Evolutionary conservation across 1,140 invertebrate species (phyloP), one percentile per base, ranked within the genome.

Genomic region (Pseudomyrmex pallidus): DNA sequence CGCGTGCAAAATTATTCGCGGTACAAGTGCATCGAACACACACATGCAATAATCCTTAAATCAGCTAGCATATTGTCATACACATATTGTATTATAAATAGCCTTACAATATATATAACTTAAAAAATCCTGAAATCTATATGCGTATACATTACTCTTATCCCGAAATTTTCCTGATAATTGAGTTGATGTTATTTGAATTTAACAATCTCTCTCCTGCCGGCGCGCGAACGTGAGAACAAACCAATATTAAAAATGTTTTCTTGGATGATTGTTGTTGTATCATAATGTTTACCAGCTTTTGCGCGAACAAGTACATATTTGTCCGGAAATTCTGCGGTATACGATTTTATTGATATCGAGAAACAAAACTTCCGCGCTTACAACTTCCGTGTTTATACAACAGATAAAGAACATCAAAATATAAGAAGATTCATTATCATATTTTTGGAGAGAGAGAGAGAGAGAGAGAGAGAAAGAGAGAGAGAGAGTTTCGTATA

Each of bases 341-440:
- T 44, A 46, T 66, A 48, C 13, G 9, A 67, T 50, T 67, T 67
- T 67, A 66, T 67, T 72, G 56, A 61, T 74, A 17, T 61, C 44
- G n/a, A 61, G 44, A 5, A 74, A 44, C 13, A 61, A 57, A 73
- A 48, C 35, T 62, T 35, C 15, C 46, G 57, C 10, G 35, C 20
- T 15, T 2, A 22, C 35, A n/a, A n/a, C n/a, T n/a, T n/a, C n/a
- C n/a, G n/a, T n/a, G n/a, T n/a, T n/a, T n/a, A n/a, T n/a, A n/a
- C n/a, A 35, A 35, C 35, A 35, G 35, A 35, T 35, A 35, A 35
- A 35, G 7, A 35, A 35, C 5, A 35, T 35, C 35, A 35, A 35
- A 35, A 35, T 35, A 35, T 35, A 5, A 35, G 0, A 35, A 35
- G 5, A 35, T 35, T 35, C 0, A 35, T 7, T 35, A 35, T 35